phyloP scores from a whole-genome alignment of 1,140 invertebrate species.

The Lutraria rhynchaena region DNA sequence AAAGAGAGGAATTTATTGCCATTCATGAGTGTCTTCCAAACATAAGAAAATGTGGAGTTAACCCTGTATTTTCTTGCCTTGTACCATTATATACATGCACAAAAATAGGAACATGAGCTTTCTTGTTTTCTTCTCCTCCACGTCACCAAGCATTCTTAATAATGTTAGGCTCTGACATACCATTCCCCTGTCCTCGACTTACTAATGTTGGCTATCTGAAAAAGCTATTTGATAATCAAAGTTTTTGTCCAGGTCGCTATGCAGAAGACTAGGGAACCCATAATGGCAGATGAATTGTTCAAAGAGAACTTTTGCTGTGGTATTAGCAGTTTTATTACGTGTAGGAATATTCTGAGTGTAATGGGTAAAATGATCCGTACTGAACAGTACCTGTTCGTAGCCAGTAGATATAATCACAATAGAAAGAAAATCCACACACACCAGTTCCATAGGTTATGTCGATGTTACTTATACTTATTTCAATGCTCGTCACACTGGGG shows the following conservation, averaged over 20 bases:
- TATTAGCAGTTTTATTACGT: conserved; percentile 19
- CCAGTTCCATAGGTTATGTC: background rate
- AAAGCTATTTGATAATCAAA: conserved; percentile 64
- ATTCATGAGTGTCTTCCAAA: conserved; percentile 57
- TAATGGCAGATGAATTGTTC: conserved; percentile 6
- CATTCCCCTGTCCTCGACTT: conserved; percentile 18
- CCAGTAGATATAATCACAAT: conserved; percentile 13
- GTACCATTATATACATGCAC: conserved; percentile 61
- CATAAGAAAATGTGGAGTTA: conserved; percentile 53
- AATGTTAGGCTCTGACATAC: background rate
- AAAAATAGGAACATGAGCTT: conserved; percentile 41
- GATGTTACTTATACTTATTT: background rate
- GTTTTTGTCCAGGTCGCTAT: conserved; percentile 46
- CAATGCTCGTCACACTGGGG: background rate
- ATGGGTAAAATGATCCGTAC: conserved; percentile 30
- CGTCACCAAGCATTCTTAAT: conserved; percentile 4
- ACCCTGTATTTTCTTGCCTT: conserved; percentile 41
- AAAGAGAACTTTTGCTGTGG: conserved; percentile 6
- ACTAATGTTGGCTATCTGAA: conserved; percentile 45
- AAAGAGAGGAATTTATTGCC: conserved; percentile 51
- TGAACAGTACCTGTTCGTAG: conserved; percentile 20
- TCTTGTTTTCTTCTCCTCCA: conserved; percentile 56
- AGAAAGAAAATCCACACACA: conserved; percentile 5
- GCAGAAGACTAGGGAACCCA: conserved; percentile 43
- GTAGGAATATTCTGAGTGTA: conserved; percentile 21